A percentile compares a stretch with the other conserved stretches of the same genome.
Conservation (phyloP, 1,140 invertebrate genomes). For the Drosophila arizonae region DNA sequence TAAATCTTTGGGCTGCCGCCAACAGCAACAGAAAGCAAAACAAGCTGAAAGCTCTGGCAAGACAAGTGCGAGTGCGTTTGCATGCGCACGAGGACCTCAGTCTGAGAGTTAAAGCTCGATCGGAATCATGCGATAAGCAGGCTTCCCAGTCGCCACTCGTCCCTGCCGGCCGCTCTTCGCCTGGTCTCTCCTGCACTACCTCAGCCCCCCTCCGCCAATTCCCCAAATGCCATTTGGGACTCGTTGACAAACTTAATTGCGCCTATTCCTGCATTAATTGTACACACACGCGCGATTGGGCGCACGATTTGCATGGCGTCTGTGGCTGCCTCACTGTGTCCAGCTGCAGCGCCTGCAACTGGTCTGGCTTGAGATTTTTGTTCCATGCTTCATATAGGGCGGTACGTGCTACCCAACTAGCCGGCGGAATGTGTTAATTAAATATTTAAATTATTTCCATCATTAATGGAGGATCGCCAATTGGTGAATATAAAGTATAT, state of each 20-base stretch:
- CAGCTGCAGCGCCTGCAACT: not conserved
- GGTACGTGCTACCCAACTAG: constrained; percentile 17
- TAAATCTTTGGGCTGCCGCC: constrained; percentile 73
- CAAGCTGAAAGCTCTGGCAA: constrained; percentile 40
- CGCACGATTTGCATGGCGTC: constrained; percentile 59
- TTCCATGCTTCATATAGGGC: constrained; percentile 9
- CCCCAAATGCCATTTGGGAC: constrained; percentile 7
- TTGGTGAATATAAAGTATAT: constrained; percentile 10
- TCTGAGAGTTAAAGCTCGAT: constrained; percentile 72
- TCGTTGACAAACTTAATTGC: constrained; percentile 79
- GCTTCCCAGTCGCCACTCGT: constrained; percentile 27
- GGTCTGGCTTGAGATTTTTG: not conserved
- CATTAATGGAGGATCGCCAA: constrained; percentile 44
- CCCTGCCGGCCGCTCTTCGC: not conserved
- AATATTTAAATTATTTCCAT: constrained; percentile 77
- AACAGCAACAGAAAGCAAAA: constrained; percentile 24
- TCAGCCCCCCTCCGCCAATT: not conserved
- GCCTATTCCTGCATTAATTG: constrained; percentile 82
- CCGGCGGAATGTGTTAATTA: constrained; percentile 77
- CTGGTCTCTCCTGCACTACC: not conserved
- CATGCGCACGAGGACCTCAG: constrained; percentile 19
- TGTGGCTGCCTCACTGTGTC: not conserved
- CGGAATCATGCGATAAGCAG: constrained; percentile 77
- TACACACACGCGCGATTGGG: constrained; percentile 70
- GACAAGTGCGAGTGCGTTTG: constrained; percentile 50